Percentiles rank a stretch among this genome's conserved stretches.
phyloP scores from a whole-genome alignment of 2,797 vertebrate genomes.

The Paramormyrops hopkinsi region DNA sequence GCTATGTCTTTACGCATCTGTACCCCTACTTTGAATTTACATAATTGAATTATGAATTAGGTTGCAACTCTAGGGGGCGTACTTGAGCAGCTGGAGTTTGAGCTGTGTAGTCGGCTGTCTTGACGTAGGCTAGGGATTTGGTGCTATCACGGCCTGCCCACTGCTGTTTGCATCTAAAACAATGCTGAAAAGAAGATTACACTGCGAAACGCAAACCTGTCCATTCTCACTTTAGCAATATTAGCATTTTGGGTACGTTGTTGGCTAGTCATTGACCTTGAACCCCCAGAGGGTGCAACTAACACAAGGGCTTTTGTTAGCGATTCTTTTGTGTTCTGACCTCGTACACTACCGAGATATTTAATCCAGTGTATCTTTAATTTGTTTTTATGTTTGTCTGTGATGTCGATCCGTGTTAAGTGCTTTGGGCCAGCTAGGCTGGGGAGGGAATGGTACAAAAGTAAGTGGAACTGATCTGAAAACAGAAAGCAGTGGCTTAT shows the following conservation, averaged over 20 bases:
- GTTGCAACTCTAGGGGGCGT: background rate
- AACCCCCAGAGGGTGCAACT: background rate
- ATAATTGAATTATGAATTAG: slow-evolving; percentile 9
- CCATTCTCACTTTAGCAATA: background rate
- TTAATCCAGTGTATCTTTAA: background rate
- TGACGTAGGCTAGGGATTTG: background rate
- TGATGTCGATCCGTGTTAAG: background rate
- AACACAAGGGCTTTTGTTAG: background rate
- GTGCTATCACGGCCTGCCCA: background rate
- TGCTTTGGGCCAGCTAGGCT: background rate
- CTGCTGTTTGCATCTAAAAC: background rate
- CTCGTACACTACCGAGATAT: background rate
- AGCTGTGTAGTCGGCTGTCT: background rate
- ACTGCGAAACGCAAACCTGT: background rate
- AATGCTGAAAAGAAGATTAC: background rate
- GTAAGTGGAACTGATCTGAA: background rate
- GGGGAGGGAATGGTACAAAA: background rate
- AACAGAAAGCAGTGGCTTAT: background rate
- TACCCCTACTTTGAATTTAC: slow-evolving; percentile 5
- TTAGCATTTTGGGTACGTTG: background rate
- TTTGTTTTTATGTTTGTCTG: background rate
- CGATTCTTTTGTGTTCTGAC: background rate
- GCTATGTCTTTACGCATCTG: background rate
- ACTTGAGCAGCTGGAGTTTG: background rate
- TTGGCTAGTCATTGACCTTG: background rate